phyloP scores from a whole-genome alignment of 2,113 vertebrate genomes.

The Galeopterus variegatus region DNA sequence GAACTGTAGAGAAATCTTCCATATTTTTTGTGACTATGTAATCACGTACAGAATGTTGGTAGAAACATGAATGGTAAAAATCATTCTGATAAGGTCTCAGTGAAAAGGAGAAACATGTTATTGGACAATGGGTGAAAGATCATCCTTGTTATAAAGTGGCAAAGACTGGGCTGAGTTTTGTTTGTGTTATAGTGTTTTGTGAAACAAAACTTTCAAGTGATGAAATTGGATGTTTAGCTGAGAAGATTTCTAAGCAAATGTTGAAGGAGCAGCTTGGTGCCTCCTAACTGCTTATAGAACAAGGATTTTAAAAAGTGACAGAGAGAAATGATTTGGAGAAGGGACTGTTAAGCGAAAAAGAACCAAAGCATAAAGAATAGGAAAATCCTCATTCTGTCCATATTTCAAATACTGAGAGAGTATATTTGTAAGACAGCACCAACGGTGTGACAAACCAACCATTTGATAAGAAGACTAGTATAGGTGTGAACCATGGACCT shows the following conservation, averaged over 20 bases:
- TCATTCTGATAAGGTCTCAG: background rate
- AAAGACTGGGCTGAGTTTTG: background rate
- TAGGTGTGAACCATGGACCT: too few relatives aligned
- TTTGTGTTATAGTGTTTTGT: background rate
- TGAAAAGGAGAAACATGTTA: too few relatives aligned
- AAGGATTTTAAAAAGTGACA: background rate
- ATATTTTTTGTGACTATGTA: background rate
- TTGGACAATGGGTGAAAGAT: background rate
- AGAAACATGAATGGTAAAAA: background rate
- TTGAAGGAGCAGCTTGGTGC: background rate
- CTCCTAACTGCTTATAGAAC: background rate
- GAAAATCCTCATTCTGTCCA: background rate
- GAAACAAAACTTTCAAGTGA: background rate
- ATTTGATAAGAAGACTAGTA: too few relatives aligned
- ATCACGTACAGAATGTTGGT: background rate
- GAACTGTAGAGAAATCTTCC: background rate
- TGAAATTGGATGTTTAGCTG: background rate
- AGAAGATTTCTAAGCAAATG: background rate
- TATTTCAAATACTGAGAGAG: background rate
- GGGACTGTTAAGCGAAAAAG: too few relatives aligned
- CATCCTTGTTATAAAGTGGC: background rate
- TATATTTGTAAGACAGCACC: background rate
- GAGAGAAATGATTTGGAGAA: too few relatives aligned
- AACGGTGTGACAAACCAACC: too few relatives aligned
- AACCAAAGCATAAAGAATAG: too few relatives aligned